A percentile compares a stretch with the other conserved stretches of the same genome.
Conservation (phyloP, 2,113 vertebrate genomes). For the Enhydra lutris region DNA sequence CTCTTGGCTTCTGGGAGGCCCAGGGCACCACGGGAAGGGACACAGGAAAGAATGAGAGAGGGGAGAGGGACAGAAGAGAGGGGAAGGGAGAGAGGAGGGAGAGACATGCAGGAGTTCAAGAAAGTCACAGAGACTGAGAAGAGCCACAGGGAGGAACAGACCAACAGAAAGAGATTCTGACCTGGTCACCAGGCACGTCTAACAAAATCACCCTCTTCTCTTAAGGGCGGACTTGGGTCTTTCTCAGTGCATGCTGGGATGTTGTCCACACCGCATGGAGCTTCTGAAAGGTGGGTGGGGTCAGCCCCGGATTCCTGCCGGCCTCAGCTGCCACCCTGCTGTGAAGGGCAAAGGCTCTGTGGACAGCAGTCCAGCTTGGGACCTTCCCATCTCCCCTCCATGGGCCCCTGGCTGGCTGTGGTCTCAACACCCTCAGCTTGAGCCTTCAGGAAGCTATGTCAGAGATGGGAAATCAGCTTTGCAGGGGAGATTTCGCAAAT, state of each 20-base stretch:
- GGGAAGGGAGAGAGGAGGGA: neutral
- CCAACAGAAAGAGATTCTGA: neutral
- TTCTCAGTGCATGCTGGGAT: neutral
- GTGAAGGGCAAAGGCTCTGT: neutral
- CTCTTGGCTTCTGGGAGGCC: neutral
- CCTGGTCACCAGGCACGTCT: neutral
- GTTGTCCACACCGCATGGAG: accelerated
- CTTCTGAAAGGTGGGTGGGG: neutral
- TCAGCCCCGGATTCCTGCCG: neutral
- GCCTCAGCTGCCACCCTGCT: neutral
- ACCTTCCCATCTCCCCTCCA: neutral
- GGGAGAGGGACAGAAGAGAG: neutral
- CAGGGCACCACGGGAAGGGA: neutral
- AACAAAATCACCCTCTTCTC: neutral
- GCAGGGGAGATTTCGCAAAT: neutral
- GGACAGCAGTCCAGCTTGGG: neutral
- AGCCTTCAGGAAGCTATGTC: neutral
- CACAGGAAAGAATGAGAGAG: neutral
- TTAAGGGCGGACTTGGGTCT: neutral
- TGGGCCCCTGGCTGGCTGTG: neutral
- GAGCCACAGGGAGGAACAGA: neutral
- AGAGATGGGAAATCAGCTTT: conserved; percentile 15
- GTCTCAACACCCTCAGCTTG: neutral
- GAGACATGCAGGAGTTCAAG: neutral
- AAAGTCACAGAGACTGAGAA: neutral